A percentile compares a stretch with the other conserved stretches of the same genome.
phyloP scores from a whole-genome alignment of 2,797 vertebrate genomes.

The Neomorphus geoffroyi region DNA sequence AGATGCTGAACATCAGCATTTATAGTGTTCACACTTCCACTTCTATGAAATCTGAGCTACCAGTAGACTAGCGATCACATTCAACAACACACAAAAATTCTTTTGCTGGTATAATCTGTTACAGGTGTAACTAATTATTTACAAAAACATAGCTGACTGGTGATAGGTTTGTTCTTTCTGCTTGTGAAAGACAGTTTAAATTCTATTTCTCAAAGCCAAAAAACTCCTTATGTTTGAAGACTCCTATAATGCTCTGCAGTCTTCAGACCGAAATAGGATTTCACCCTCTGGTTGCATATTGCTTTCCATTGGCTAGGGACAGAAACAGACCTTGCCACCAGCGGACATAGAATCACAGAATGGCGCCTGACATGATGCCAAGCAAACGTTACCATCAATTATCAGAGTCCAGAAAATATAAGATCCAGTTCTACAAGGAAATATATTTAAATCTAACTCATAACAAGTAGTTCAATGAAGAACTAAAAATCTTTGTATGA shows the following conservation, averaged over 20 bases:
- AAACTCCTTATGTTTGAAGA: not conserved
- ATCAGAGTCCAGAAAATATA: not conserved
- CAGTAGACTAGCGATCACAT: not conserved
- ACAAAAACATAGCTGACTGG: not conserved
- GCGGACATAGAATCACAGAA: too few relatives aligned
- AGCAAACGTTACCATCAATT: not conserved
- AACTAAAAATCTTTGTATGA: not conserved
- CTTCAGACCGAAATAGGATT: not conserved
- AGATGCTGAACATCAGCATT: not conserved
- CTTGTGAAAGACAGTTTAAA: fast-evolving
- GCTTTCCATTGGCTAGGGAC: not conserved
- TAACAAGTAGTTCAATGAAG: not conserved
- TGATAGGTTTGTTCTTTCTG: not conserved
- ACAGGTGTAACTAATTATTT: not conserved
- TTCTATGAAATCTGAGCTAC: not conserved
- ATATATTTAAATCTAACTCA: not conserved
- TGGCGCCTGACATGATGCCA: not conserved
- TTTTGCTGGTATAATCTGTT: not conserved
- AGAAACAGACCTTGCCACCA: not conserved
- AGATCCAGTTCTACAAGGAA: not conserved
- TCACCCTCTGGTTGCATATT: not conserved
- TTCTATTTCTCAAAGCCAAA: not conserved
- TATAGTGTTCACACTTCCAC: not conserved
- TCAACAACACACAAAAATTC: not conserved
- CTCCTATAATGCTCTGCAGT: not conserved